A percentile compares a stretch with the other conserved stretches of the same genome.
These are phyloP conservation scores for Bembecia ichneumoniformis DNA, from an alignment of 2,888 invertebrate species.

Conservation along the genomic window DNA sequence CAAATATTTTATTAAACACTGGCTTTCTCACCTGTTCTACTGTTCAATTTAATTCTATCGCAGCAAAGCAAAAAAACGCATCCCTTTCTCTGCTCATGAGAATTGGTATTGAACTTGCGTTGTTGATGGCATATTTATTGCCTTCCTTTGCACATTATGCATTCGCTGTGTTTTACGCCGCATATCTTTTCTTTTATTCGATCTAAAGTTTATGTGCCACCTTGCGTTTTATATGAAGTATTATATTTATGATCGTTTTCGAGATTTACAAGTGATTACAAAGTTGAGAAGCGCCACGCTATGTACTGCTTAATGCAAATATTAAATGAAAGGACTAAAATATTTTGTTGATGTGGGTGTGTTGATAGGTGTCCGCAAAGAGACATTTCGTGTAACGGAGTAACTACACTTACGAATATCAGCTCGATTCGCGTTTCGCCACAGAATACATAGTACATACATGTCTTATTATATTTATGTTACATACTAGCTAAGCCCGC, in stretches of 20 bases:
- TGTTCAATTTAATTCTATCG: neutral
- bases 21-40: neutral
- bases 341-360: no score
- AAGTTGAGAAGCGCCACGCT: neutral
- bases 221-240: constrained; percentile 19
- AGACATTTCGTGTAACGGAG: no score
- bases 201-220: constrained; percentile 23
- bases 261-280: neutral
- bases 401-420: no score
- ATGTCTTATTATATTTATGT: no score
- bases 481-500: no score
- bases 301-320: no score
- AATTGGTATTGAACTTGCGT: constrained; percentile 34
- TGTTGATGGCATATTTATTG: constrained; percentile 43
- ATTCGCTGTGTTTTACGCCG: constrained; percentile 24
- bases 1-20: neutral
- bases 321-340: no score
- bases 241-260: constrained; percentile 14
- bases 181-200: constrained; percentile 32
- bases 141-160: constrained; percentile 34
- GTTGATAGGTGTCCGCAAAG: no score
- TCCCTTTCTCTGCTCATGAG: constrained; percentile 15
- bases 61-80: constrained; percentile 26
- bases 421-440: no score
- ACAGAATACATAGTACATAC: no score